phyloP scores from a whole-genome alignment of 2,888 invertebrate species.

The Sussaba pulchella region DNA sequence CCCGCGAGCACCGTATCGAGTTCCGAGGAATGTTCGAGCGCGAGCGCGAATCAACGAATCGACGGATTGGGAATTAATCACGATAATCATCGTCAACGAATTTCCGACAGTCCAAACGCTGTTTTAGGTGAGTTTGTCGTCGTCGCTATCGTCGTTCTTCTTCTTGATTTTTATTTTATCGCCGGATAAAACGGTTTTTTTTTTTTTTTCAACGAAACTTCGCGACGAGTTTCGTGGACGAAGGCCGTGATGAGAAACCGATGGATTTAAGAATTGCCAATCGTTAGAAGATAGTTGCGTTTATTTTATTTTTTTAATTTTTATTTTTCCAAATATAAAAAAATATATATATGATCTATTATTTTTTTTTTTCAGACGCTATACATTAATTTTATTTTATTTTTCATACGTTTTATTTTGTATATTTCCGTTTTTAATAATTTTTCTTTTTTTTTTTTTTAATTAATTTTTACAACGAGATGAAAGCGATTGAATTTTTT shows the following conservation, averaged over 20 bases:
- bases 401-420: constrained; percentile 43
- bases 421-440: constrained; percentile 50
- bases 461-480: neutral
- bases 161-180: constrained; percentile 64
- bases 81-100: constrained; percentile 63
- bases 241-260: too few species aligned
- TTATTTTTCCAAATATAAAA: neutral
- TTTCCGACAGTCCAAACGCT: constrained; percentile 76
- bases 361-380: constrained; percentile 54
- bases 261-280: too few species aligned
- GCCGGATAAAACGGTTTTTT: neutral
- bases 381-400: constrained; percentile 41
- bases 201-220: neutral
- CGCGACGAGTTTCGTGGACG: neutral
- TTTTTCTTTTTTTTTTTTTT: constrained; percentile 19
- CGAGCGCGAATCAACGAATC: constrained; percentile 73
- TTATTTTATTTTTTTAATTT: constrained; percentile 16
- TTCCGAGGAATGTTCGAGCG: constrained; percentile 78
- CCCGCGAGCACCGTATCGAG: constrained; percentile 82
- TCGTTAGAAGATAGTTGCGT: too few species aligned
- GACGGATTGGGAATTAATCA: constrained; percentile 75
- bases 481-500: constrained; percentile 19
- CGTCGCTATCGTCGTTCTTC: constrained; percentile 62
- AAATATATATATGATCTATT: too few species aligned
- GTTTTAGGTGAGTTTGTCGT: constrained; percentile 80